phyloP scores from a whole-genome alignment of 92 coral and sea anemone genomes.

The Diadumene lineata region DNA sequence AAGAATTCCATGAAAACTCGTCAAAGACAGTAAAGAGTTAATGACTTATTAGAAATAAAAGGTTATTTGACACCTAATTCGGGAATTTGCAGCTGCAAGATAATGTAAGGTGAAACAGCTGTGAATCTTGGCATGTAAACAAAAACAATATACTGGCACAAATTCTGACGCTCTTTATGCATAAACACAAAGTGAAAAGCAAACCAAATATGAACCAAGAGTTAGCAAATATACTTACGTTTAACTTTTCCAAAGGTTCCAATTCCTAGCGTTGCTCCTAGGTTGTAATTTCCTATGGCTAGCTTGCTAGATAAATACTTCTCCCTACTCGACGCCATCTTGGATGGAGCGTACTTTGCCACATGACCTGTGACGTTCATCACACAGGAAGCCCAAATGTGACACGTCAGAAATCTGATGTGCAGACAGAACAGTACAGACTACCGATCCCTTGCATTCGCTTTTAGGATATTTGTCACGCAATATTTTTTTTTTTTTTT shows the following conservation, averaged over 20 bases:
- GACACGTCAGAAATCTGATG: background rate
- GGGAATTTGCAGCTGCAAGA: background rate
- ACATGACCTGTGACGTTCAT: conserved; percentile 14
- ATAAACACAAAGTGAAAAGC: background rate
- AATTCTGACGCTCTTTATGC: background rate
- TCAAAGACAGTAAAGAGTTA: background rate
- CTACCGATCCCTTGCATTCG: no score
- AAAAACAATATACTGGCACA: background rate
- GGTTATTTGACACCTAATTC: background rate
- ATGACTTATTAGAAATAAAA: background rate
- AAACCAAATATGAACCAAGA: background rate
- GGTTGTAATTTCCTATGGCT: conserved; percentile 83
- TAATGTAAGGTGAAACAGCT: background rate
- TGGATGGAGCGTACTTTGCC: conserved; percentile 20
- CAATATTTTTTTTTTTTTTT: no score
- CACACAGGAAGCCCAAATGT: conserved; percentile 11
- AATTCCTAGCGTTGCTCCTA: conserved; percentile 85
- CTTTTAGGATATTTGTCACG: no score
- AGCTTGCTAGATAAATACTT: conserved; percentile 33
- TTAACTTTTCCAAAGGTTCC: conserved; percentile 99
- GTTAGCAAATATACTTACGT: conserved; percentile 53
- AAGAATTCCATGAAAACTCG: background rate
- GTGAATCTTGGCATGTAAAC: background rate
- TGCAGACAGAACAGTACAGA: no score
- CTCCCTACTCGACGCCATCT: conserved; percentile 34